A percentile compares a stretch with the other conserved stretches of the same genome.
Evolutionary conservation across 2,888 invertebrate genomes (phyloP).

Genomic region (Eupsilia transversa): DNA sequence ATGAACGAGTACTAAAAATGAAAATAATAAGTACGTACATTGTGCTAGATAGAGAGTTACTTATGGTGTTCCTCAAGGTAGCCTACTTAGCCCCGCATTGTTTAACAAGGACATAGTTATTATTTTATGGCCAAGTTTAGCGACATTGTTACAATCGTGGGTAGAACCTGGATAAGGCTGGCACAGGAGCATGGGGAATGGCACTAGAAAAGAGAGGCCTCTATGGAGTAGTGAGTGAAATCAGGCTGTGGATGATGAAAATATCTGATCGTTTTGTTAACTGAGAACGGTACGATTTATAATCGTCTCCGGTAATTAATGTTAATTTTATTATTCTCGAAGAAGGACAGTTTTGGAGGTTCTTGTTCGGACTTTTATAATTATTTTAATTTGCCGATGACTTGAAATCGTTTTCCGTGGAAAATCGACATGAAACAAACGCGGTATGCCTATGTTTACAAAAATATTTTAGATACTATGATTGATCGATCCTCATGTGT

Average conservation of each 20-base stretch:
- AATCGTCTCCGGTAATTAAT: too few relatives aligned
- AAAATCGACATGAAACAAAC: too few relatives aligned
- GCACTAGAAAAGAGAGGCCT: background rate
- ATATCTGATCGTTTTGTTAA: background rate
- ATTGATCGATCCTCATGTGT: too few relatives aligned
- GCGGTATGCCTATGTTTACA: too few relatives aligned
- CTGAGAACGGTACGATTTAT: too few relatives aligned
- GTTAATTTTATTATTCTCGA: too few relatives aligned
- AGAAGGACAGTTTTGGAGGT: too few relatives aligned
- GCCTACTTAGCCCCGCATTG: background rate
- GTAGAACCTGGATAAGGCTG: background rate
- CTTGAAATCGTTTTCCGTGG: too few relatives aligned
- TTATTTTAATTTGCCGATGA: too few relatives aligned
- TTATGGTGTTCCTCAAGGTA: background rate
- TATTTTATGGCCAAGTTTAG: background rate
- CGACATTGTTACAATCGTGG: background rate
- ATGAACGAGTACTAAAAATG: background rate
- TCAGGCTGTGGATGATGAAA: background rate
- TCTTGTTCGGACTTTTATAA: too few relatives aligned
- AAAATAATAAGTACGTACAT: background rate
- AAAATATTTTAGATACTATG: too few relatives aligned
- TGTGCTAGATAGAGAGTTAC: background rate
- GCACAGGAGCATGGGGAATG: too few relatives aligned
- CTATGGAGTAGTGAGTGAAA: background rate
- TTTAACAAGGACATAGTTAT: background rate